A percentile compares a stretch with the other conserved stretches of the same genome.
These are phyloP conservation scores for Apteryx owenii DNA, from an alignment of 2,113 vertebrate species.

Conservation along the genomic window DNA sequence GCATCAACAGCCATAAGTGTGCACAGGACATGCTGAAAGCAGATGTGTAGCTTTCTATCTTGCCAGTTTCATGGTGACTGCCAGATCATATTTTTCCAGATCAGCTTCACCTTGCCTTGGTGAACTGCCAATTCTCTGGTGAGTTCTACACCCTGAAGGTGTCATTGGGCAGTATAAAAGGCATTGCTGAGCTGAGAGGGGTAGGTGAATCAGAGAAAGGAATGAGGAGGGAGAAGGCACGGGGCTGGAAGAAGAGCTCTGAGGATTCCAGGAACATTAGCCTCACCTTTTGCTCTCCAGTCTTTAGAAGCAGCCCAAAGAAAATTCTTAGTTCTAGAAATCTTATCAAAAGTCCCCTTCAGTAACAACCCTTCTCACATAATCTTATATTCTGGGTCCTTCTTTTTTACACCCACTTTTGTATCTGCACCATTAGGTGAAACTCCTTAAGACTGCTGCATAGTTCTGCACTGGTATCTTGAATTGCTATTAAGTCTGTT, in stretches of 20 bases:
- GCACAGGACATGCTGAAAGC: not conserved
- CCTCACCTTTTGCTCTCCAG: not conserved
- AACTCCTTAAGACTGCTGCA: not conserved
- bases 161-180: not conserved
- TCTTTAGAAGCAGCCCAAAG: not conserved
- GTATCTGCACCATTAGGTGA: not conserved
- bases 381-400: not conserved
- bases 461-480: not conserved
- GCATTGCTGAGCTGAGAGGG: not conserved
- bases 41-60: not conserved
- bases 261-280: not conserved
- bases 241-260: not conserved
- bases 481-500: not conserved
- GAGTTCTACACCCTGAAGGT: not conserved
- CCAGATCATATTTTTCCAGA: not conserved
- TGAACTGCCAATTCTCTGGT: not conserved
- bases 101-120: not conserved
- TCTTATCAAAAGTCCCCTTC: not conserved
- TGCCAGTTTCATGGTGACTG: rapidly evolving
- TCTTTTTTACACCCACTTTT: not conserved
- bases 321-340: not conserved
- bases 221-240: not conserved
- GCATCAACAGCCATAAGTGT: not conserved
- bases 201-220: not conserved
- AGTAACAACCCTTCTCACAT: not conserved